Base-by-base conservation (phyloP, 2,113 vertebrate genomes). In the Chionomys nivalis region DNA sequence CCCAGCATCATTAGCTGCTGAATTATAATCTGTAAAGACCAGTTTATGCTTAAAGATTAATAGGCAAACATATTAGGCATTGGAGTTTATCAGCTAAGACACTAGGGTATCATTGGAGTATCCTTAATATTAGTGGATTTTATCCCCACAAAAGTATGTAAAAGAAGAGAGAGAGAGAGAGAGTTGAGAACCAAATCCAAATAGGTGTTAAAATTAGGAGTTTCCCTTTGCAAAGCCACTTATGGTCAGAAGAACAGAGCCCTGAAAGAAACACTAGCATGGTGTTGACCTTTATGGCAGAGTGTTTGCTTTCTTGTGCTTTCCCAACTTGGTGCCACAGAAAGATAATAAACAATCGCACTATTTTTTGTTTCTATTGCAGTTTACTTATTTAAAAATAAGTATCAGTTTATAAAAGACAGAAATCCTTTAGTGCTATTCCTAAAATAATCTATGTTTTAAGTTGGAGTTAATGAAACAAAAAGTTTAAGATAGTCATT, bases 401-500 rank as follows among this genome's bases (percentile, higher is more conserved):
- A 47, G 5, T 19, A 94, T 0, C n/a, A 73, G 49, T 44, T 82
- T 52, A 49, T n/a, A 21, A 58, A 8, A 89, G 47, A 58, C 66
- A 79, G 17, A 49, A 88, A 82, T 31, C 33, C 87, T 75, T 76
- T 78, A 55, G 5, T 83, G 55, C 39, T 76, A 2, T 93, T 24
- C 26, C 72, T 68, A 68, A 13, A 94, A 68, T 94, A 70, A 90
- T 63, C 6, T n/a, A 49, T 39, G 77, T 81, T 58, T 58, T 87
- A 78, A 83, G 5, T 13, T 75, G 14, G 75, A 82, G 23, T 66
- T 87, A 89, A 92, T 70, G 75, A 93, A 89, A 33, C 39, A 94
- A 52, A 89, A 97, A 87, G 13, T 83, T 93, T 87, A 83, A 90
- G 73, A 68, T 86, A 61, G 91, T 39, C 36, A 90, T 78, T 90